These are phyloP conservation scores for Trissonchulus sp. DNA, from an alignment of 2,888 invertebrate species.

Conservation along the genomic window DNA sequence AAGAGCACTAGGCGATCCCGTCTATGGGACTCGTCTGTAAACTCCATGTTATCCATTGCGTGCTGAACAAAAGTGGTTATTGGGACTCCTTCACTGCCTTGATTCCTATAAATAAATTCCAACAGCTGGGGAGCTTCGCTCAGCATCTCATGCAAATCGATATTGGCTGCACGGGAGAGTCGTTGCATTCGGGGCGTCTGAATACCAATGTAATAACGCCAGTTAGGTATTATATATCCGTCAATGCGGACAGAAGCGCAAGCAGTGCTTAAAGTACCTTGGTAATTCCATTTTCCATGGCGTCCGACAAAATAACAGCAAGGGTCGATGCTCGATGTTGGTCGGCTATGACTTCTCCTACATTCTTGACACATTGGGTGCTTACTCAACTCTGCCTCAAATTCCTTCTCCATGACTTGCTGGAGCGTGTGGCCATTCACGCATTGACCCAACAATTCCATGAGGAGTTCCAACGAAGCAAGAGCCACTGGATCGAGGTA, in stretches of 20 bases:
- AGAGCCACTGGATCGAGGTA: too few species aligned
- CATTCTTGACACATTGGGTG: too few species aligned
- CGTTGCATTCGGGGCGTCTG: not conserved
- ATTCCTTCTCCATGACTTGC: constrained; percentile 1
- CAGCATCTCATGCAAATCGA: constrained; percentile 10
- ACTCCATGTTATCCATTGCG: not conserved
- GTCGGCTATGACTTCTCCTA: constrained; percentile 6
- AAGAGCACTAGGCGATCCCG: too few species aligned
- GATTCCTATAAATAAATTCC: not conserved
- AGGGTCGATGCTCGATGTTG: constrained; percentile 13
- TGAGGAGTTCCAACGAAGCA: too few species aligned
- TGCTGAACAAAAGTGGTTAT: not conserved
- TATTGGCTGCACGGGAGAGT: not conserved
- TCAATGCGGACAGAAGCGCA: not conserved
- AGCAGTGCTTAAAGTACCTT: constrained; percentile 13
- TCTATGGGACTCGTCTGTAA: not conserved
- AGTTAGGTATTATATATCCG: not conserved
- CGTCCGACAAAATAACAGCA: not conserved
- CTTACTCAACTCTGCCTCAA: constrained; percentile 6
- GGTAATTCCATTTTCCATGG: not conserved
- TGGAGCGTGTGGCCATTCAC: not conserved
- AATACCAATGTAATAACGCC: constrained; percentile 13
- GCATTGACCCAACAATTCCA: too few species aligned
- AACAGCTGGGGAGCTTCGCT: not conserved
- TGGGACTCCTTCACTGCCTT: constrained; percentile 1